These are phyloP conservation scores for Talpa occidentalis DNA, from an alignment of 2,113 vertebrate species.

Conservation along the genomic window DNA sequence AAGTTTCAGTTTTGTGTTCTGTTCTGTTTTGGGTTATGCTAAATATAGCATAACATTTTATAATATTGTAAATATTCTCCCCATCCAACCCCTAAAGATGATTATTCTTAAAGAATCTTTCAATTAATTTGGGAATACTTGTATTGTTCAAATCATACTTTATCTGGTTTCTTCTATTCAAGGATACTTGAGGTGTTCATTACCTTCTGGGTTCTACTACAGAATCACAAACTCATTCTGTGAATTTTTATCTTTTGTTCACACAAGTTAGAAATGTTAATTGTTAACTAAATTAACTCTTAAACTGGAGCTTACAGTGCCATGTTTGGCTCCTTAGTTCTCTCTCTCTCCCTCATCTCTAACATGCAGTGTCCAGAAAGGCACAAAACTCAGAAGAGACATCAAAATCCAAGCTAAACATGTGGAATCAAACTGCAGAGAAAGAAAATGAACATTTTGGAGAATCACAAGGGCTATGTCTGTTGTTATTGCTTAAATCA, in stretches of 20 bases:
- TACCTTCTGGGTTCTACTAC: neutral
- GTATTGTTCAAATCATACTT: conserved; percentile 36
- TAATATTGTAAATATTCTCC: conserved; percentile 2
- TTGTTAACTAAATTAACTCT: conserved; percentile 43
- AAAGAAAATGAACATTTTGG: conserved; percentile 24
- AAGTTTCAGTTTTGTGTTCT: neutral
- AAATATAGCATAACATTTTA: neutral
- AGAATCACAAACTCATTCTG: neutral
- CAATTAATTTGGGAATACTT: conserved; percentile 23
- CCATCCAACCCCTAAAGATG: neutral
- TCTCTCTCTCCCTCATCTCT: neutral
- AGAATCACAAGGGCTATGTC: neutral
- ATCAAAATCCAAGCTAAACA: conserved; percentile 42
- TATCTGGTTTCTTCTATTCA: conserved; percentile 12
- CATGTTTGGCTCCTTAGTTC: neutral
- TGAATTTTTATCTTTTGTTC: neutral
- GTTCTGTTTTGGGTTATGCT: conserved; percentile 20
- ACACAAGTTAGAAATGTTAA: conserved; percentile 44
- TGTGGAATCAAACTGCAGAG: neutral
- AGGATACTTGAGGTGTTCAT: neutral
- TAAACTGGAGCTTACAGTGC: conserved; percentile 34
- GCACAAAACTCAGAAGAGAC: neutral
- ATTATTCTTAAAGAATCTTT: conserved; percentile 26
- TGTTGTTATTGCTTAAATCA: conserved; percentile 45
- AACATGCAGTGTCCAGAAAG: neutral